phyloP scores from a whole-genome alignment of 1,140 invertebrate species.

The Cephus cinctus region DNA sequence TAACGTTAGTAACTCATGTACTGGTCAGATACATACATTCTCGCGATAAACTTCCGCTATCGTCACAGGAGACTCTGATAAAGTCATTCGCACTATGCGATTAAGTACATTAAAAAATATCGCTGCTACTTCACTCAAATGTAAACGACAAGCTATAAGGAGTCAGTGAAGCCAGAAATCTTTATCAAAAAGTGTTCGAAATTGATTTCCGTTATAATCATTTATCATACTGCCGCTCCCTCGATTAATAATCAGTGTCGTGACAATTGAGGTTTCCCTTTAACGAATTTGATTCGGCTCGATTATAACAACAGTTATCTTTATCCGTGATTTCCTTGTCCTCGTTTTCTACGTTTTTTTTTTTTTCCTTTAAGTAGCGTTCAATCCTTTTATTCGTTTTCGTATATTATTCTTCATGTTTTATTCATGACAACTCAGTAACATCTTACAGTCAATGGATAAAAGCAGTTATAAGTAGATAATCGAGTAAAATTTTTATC shows the following conservation, averaged over 20 bases:
- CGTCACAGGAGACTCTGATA: background rate
- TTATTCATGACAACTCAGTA: conserved; percentile 4
- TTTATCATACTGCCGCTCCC: background rate
- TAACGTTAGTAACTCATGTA: background rate
- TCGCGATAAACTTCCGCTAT: background rate
- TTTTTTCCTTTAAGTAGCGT: background rate
- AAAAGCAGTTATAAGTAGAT: conserved; percentile 5
- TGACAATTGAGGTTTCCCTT: background rate
- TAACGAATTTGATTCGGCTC: background rate
- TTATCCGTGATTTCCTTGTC: background rate
- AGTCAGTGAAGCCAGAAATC: conserved; percentile 21
- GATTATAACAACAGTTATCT: background rate
- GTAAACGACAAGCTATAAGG: conserved; percentile 19
- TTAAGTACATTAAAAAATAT: conserved; percentile 54
- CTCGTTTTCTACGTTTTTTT: background rate
- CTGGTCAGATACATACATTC: background rate
- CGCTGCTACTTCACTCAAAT: conserved; percentile 37
- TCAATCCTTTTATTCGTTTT: background rate
- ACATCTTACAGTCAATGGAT: conserved; percentile 12
- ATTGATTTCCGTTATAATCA: background rate
- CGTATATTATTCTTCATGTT: background rate
- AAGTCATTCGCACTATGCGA: conserved; percentile 24
- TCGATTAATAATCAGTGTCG: background rate
- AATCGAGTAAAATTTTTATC: conserved; percentile 2
- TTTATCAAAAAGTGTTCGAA: conserved; percentile 1